A percentile compares a stretch with the other conserved stretches of the same genome.
Evolutionary conservation across 2,888 invertebrate species (phyloP).

Genomic region (Catocala sponsa): DNA sequence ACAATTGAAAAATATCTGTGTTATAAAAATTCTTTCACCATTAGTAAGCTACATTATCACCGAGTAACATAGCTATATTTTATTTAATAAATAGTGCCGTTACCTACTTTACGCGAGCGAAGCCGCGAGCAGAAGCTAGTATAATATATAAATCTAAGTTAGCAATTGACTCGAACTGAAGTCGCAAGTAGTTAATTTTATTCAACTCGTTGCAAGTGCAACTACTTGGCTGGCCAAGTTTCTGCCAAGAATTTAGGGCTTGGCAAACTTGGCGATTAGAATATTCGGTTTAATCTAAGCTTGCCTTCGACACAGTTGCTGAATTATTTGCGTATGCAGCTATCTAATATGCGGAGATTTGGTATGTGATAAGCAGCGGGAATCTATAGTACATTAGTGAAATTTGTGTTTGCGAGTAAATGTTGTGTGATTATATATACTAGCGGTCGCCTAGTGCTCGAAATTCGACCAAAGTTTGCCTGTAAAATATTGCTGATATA

Average conservation of each 20-base stretch:
- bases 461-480: no score
- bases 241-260: slow-evolving; percentile 41
- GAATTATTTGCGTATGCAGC: slow-evolving; percentile 2
- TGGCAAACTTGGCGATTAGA: slow-evolving; percentile 45
- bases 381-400: neutral
- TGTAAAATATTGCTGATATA: no score
- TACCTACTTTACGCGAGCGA: no score
- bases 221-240: slow-evolving; percentile 27
- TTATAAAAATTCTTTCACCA: no score
- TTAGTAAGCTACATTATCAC: no score
- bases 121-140: no score
- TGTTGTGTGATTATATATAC: no score
- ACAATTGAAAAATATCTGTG: no score
- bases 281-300: slow-evolving; percentile 34
- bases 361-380: neutral
- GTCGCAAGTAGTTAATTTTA: slow-evolving; percentile 27
- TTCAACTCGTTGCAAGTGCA: slow-evolving; percentile 28
- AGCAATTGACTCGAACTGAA: neutral
- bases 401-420: neutral
- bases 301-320: neutral
- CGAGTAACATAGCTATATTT: no score
- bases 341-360: slow-evolving; percentile 12
- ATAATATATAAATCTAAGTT: slow-evolving; percentile 1
- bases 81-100: no score
- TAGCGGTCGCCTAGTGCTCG: no score